Evolutionary conservation across 2,888 invertebrate genomes (phyloP), one percentile per base, ranked within the genome.

Genomic region (Parnassius mnemosyne): DNA sequence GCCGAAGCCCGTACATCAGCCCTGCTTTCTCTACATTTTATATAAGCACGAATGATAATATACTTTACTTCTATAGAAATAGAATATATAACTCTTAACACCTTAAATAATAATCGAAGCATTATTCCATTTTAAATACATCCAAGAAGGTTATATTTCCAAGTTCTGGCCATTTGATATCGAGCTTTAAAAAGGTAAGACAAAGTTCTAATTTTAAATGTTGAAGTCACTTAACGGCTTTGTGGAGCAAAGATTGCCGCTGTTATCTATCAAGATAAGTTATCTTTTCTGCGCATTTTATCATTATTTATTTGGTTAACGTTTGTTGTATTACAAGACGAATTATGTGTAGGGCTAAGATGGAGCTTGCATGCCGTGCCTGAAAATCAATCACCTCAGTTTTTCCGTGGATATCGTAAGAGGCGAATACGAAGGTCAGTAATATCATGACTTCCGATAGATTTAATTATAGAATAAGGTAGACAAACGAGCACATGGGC

Each of bases 1-100:
- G 71, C 77, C 73, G 70, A 65, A 69, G 65, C 67, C 72, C 73
- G 79, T 83, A 83, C 85, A 85, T 87, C 86, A 80, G 75, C 64
- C 60, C 68, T 70, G 83, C 87, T 87, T 87, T 87, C 86, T 83
- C 85, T 61, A 61, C 51, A 66, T 65, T 59, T 61, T 42, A 64
- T 61, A 47, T 51, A n/a, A 16, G 25, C 34, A 25, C 64, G 55
- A 54, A 47, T 55, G 9, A 70, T 65, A 55, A 50, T 68, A 56
- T 53, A 55, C 67, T 62, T 55, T 68, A 66, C 16, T 13, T 11
- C 53, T 54, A 67, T 65, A 60, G 66, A 44, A 51, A 50, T 61
- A 65, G 57, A 54, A 61, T 12, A 51, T 50, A 60, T 16, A 60
- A 59, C 58, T 20, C 58, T 53, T 11, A 49, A 57, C 57, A 42